These are phyloP conservation scores for Cololabis saira DNA, from an alignment of 2,113 vertebrate species.

Conservation along the genomic window DNA sequence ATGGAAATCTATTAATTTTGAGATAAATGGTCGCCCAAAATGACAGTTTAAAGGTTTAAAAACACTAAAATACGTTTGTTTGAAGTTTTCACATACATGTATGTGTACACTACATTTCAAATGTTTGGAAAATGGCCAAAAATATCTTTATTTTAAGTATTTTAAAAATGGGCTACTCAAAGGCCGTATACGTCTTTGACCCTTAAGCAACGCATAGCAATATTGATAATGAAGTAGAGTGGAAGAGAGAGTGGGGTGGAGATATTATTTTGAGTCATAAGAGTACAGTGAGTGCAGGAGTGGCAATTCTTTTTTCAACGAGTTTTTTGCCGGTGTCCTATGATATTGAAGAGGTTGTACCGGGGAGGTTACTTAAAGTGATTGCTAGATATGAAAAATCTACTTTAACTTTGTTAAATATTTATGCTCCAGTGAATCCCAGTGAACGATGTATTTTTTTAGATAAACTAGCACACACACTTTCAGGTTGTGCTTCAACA, in stretches of 20 bases:
- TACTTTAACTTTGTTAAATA: neutral
- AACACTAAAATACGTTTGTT: too few species aligned
- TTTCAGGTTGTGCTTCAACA: neutral
- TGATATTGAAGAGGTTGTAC: neutral
- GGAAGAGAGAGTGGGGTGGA: neutral
- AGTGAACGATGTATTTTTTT: neutral
- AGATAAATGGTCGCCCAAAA: too few species aligned
- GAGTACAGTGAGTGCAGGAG: neutral
- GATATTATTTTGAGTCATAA: slow-evolving; percentile 4
- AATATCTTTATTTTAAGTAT: too few species aligned
- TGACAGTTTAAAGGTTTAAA: too few species aligned
- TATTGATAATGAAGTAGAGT: neutral
- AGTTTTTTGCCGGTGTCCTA: neutral
- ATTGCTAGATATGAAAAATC: neutral
- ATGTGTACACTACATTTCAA: too few species aligned
- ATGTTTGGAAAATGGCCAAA: too few species aligned
- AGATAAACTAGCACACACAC: neutral
- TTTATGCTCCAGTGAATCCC: neutral
- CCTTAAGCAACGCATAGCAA: neutral
- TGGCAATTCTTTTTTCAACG: neutral
- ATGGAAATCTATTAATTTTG: too few species aligned
- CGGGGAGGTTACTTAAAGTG: neutral
- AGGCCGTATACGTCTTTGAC: too few species aligned
- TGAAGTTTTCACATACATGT: too few species aligned
- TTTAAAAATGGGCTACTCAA: too few species aligned